Conservation (phyloP, 1,140 invertebrate genomes). For the Aphelenchoides avenae region DNA sequence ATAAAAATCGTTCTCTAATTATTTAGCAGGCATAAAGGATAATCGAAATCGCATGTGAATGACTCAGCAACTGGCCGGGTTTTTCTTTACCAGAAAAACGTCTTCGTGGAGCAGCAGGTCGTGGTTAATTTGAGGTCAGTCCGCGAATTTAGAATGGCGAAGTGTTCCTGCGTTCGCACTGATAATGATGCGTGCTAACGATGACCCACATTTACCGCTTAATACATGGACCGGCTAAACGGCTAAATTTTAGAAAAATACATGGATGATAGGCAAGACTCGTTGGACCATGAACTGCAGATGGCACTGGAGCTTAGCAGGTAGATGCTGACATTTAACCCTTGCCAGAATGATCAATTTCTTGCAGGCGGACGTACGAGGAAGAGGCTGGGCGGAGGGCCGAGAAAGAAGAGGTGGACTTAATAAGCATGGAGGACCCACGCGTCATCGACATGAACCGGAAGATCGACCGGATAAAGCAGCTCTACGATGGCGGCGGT, state of each 20-base stretch:
- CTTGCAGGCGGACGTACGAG: conserved; percentile 3
- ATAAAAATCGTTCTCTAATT: too few relatives aligned
- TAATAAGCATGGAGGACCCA: conserved; percentile 31
- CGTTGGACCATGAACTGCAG: conserved; percentile 12
- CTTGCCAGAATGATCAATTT: neutral
- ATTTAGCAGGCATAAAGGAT: too few relatives aligned
- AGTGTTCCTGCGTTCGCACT: neutral
- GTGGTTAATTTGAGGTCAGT: too few relatives aligned
- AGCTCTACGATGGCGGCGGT: conserved; percentile 9
- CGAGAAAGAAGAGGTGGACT: conserved; percentile 5
- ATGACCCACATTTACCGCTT: neutral
- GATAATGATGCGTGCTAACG: neutral
- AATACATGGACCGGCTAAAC: neutral
- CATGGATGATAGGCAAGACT: neutral
- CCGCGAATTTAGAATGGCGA: neutral
- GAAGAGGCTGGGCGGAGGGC: neutral
- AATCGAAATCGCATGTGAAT: too few relatives aligned
- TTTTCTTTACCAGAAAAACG: too few relatives aligned
- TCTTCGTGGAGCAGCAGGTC: too few relatives aligned
- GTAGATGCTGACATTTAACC: conserved; percentile 2
- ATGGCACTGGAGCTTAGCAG: conserved; percentile 36
- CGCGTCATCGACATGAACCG: conserved; percentile 20
- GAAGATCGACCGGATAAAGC: conserved; percentile 34
- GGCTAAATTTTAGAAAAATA: neutral
- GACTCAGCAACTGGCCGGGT: too few relatives aligned